These are phyloP conservation scores for Melipona bicolor DNA, from an alignment of 2,888 invertebrate genomes.

Conservation along the genomic window DNA sequence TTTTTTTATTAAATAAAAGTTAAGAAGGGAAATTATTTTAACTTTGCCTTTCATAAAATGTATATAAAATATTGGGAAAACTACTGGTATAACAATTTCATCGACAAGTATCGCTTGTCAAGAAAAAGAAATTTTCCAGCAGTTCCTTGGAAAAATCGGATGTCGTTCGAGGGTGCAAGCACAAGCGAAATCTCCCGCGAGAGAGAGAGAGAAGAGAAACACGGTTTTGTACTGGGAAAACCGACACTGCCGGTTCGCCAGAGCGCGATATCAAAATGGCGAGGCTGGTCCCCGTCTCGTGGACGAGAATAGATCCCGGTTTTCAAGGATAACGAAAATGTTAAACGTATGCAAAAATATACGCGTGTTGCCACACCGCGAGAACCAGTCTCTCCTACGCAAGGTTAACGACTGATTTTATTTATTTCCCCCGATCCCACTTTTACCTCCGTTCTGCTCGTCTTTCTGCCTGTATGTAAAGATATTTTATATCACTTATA, in stretches of 20 bases:
- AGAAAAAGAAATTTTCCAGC: too few relatives aligned
- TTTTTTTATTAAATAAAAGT: background rate
- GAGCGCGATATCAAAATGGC: constrained; percentile 21
- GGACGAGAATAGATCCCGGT: constrained; percentile 47
- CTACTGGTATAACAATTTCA: too few relatives aligned
- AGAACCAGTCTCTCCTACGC: constrained; percentile 66
- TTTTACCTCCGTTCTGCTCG: constrained; percentile 1
- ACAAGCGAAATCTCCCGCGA: too few relatives aligned
- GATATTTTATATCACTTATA: constrained; percentile 7
- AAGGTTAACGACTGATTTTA: constrained; percentile 66
- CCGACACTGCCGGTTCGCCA: constrained; percentile 15
- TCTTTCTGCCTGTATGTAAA: constrained; percentile 8
- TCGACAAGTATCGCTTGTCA: too few relatives aligned
- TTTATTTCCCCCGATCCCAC: constrained; percentile 41
- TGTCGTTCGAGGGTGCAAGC: constrained; percentile 16
- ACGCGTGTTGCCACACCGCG: constrained; percentile 46
- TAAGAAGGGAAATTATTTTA: too few relatives aligned
- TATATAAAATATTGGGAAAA: too few relatives aligned
- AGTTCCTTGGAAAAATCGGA: background rate
- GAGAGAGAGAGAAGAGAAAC: too few relatives aligned
- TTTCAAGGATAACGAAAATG: constrained; percentile 63
- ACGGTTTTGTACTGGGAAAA: background rate
- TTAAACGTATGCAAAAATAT: constrained; percentile 63
- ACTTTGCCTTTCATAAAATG: too few relatives aligned
- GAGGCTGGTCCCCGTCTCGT: constrained; percentile 17